These are phyloP conservation scores for Helicoverpa armigera DNA, from an alignment of 1,140 invertebrate species.

Conservation along the genomic window DNA sequence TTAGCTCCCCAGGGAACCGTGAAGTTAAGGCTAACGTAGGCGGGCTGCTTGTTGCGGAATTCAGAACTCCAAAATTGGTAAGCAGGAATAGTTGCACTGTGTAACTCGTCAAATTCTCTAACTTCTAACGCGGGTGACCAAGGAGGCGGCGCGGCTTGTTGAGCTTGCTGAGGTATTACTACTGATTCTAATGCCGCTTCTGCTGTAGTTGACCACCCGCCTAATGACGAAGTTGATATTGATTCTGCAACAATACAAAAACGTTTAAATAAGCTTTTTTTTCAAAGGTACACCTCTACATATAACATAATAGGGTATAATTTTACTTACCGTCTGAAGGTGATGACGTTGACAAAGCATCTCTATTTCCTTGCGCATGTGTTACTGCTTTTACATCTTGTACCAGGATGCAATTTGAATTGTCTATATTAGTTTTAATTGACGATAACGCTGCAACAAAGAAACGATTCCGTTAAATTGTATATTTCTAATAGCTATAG, in stretches of 20 bases:
- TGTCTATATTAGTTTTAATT: conserved; percentile 94
- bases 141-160: conserved; percentile 88
- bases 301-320: background rate
- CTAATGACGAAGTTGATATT: conserved; percentile 85
- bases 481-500: conserved; percentile 25
- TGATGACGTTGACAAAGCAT: conserved; percentile 90
- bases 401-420: conserved; percentile 94
- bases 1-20: conserved; percentile 96
- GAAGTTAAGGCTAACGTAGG: conserved; percentile 96
- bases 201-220: conserved; percentile 83
- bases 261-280: background rate
- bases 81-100: conserved; percentile 93
- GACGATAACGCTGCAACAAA: conserved; percentile 93
- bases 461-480: conserved; percentile 54
- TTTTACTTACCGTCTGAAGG: conserved; percentile 90
- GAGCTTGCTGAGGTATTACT: conserved; percentile 88
- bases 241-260: conserved; percentile 80
- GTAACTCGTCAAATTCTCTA: conserved; percentile 93
- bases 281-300: no score
- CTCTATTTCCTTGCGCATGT: conserved; percentile 92
- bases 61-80: conserved; percentile 97
- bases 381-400: conserved; percentile 96
- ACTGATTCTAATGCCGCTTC: conserved; percentile 87
- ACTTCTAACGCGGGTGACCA: conserved; percentile 94
- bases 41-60: conserved; percentile 95